Percentiles rank a stretch among this genome's conserved stretches.
Evolutionary conservation across 2,888 invertebrate genomes (phyloP).

Genomic region (Acrobasis suavella): DNA sequence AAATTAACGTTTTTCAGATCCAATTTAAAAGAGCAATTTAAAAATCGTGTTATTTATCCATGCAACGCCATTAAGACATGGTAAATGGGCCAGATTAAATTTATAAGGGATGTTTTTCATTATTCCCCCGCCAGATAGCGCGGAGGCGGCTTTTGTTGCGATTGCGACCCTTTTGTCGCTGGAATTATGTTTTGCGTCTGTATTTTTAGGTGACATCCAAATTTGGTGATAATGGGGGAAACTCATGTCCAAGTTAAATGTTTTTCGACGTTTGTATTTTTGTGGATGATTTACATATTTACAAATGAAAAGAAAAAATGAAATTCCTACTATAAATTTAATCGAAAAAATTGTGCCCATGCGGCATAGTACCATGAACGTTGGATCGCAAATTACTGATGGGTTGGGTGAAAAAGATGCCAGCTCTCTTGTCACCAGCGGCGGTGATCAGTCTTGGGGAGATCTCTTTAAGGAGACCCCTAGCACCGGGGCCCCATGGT

Average conservation of each 20-base stretch:
- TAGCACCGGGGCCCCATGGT: too few relatives aligned
- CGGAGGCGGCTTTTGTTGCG: constrained; percentile 34
- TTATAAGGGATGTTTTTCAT: constrained; percentile 56
- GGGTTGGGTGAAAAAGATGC: too few relatives aligned
- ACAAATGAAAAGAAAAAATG: too few relatives aligned
- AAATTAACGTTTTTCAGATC: background rate
- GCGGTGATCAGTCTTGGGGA: too few relatives aligned
- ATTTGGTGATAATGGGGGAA: background rate
- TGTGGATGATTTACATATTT: too few relatives aligned
- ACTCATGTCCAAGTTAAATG: background rate
- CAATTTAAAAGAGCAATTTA: background rate
- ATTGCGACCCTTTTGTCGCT: background rate
- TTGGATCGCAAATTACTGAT: too few relatives aligned
- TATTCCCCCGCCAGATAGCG: constrained; percentile 50
- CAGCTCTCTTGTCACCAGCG: too few relatives aligned
- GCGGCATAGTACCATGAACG: too few relatives aligned
- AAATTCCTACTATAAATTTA: too few relatives aligned
- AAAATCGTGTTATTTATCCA: background rate
- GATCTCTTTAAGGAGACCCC: too few relatives aligned
- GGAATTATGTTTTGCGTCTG: background rate
- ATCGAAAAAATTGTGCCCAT: too few relatives aligned
- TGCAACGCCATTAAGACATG: background rate
- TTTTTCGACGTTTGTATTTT: background rate
- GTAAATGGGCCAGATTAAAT: constrained; percentile 47
- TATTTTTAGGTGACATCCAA: background rate